Evolutionary conservation across 2,113 vertebrate genomes (phyloP).

Genomic region (Saguinus midas): DNA sequence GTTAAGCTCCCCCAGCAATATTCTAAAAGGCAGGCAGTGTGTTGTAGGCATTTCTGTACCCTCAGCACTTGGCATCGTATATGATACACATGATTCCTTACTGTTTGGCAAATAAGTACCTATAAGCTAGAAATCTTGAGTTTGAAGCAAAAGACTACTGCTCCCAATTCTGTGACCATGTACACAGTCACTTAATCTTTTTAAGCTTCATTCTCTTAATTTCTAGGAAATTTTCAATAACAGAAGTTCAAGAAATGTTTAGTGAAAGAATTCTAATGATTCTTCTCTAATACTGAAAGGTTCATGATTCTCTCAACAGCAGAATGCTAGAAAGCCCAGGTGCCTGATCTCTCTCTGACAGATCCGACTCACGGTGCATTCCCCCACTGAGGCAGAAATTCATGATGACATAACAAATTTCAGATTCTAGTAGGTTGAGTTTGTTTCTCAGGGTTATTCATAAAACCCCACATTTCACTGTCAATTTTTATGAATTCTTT

Average conservation of each 20-base stretch:
- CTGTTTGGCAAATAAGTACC: not conserved
- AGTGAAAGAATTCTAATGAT: not conserved
- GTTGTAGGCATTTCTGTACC: not conserved
- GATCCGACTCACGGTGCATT: not conserved
- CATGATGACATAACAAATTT: not conserved
- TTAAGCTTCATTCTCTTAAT: not conserved
- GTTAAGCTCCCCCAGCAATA: not conserved
- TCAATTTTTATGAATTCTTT: not conserved
- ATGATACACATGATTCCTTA: not conserved
- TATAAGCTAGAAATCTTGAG: not conserved
- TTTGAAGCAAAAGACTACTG: not conserved
- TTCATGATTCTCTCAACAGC: not conserved
- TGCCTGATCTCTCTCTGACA: not conserved
- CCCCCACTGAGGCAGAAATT: not conserved
- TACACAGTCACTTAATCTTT: not conserved
- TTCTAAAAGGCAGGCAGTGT: not conserved
- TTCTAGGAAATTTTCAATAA: not conserved
- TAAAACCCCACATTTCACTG: not conserved
- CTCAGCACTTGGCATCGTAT: not conserved
- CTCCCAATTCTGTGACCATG: not conserved
- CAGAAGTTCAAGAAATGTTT: not conserved
- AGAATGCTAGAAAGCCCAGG: not conserved
- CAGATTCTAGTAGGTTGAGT: not conserved
- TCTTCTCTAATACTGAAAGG: not conserved
- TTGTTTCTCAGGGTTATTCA: not conserved